Conservation (phyloP, 2,113 vertebrate species). For the Hiodon tergisus region DNA sequence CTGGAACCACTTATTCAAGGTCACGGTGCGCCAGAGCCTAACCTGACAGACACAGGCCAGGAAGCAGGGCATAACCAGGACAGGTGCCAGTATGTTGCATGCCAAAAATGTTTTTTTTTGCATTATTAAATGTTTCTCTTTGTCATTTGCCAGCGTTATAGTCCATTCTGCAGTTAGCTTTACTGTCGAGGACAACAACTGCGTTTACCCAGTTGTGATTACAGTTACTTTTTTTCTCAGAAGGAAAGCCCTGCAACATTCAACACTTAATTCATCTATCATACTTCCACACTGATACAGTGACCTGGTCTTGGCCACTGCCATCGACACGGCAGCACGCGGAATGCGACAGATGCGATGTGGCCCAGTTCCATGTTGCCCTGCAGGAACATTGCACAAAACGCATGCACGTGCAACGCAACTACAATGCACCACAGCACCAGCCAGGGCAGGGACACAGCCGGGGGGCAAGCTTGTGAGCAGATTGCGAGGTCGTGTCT, state of each 20-base stretch:
- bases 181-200: too few species aligned
- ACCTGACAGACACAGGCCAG: too few species aligned
- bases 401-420: constrained; percentile 74
- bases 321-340: neutral
- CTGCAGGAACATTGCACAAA: constrained; percentile 73
- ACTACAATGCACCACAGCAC: constrained; percentile 80
- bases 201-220: too few species aligned
- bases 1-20: too few species aligned
- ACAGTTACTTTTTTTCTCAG: neutral
- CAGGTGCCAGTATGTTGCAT: too few species aligned
- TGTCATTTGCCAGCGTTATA: too few species aligned
- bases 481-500: neutral
- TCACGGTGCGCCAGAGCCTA: too few species aligned
- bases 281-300: neutral
- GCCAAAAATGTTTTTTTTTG: too few species aligned
- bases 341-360: neutral
- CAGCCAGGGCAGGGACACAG: constrained; percentile 35
- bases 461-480: neutral
- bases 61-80: too few species aligned
- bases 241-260: neutral
- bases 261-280: too few species aligned
- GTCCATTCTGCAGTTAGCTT: too few species aligned
- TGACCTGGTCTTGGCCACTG: neutral
- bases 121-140: too few species aligned
- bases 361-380: constrained; percentile 68